Conservation (phyloP, 2,113 vertebrate genomes). For the Chionodraco myersi region DNA sequence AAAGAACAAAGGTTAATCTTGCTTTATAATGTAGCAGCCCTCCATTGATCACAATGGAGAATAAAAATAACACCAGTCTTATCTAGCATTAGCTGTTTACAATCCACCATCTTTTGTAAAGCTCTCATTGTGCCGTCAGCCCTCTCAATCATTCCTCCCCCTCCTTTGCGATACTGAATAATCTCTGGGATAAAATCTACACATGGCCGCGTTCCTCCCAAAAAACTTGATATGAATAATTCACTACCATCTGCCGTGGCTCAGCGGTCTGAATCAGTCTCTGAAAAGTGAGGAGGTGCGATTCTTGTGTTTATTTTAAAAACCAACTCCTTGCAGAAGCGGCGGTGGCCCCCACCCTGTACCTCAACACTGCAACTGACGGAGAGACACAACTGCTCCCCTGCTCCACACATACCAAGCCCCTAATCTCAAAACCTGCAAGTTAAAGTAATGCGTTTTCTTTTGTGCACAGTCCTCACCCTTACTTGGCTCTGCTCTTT, state of each 20-base stretch:
- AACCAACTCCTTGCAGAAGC: constrained; percentile 15
- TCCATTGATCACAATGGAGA: neutral
- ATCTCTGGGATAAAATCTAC: constrained; percentile 73
- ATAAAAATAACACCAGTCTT: constrained; percentile 28
- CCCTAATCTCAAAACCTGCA: neutral
- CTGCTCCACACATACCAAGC: neutral
- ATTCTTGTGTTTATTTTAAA: constrained; percentile 66
- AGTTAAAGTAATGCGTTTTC: neutral
- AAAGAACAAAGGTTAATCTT: constrained; percentile 13
- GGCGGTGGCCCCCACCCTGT: neutral
- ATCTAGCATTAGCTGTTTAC: constrained; percentile 45
- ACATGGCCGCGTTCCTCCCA: constrained; percentile 61
- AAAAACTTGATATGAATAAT: constrained; percentile 82
- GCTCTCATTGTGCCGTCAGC: constrained; percentile 37
- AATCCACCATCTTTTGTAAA: constrained; percentile 36
- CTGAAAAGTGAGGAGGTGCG: constrained; percentile 49
- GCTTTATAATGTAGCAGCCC: neutral
- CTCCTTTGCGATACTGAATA: constrained; percentile 59
- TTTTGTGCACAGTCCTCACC: neutral
- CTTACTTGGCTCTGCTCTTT: neutral
- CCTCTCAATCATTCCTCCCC: constrained; percentile 42
- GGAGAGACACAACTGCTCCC: constrained; percentile 3
- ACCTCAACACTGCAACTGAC: constrained; percentile 5
- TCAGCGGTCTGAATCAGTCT: constrained; percentile 58
- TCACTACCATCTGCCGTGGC: constrained; percentile 81